Conservation (phyloP, 30 jellyfish, hydroid and myxozoan species). For the Turritopsis rubra region DNA sequence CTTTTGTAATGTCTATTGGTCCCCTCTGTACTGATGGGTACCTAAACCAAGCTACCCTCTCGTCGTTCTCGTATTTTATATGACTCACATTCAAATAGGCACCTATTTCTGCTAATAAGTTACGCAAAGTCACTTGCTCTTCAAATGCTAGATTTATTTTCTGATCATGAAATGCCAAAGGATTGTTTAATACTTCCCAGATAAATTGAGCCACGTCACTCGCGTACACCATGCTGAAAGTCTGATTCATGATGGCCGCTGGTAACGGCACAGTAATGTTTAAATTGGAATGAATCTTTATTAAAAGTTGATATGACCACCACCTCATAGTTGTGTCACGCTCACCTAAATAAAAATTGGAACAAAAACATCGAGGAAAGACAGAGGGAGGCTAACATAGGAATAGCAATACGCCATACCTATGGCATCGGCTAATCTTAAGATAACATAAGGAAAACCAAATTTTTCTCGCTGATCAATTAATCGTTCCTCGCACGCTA, state of each 20-base stretch:
- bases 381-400: too few relatives aligned
- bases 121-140: constrained; percentile 50
- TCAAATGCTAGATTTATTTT: constrained; percentile 62
- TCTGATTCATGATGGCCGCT: constrained; percentile 34
- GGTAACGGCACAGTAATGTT: constrained; percentile 76
- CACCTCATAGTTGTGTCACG: constrained; percentile 84
- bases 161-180: constrained; percentile 36
- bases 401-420: too few relatives aligned
- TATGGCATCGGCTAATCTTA: constrained; percentile 85
- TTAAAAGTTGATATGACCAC: constrained; percentile 82
- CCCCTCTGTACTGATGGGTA: constrained; percentile 72
- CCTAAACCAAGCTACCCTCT: constrained; percentile 72
- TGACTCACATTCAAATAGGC: constrained; percentile 28
- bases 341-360: constrained; percentile 39
- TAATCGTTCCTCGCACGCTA: constrained; percentile 79
- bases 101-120: constrained; percentile 30
- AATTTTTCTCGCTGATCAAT: constrained; percentile 57
- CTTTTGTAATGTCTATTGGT: constrained; percentile 60
- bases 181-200: constrained; percentile 19
- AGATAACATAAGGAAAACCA: constrained; percentile 86
- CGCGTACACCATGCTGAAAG: constrained; percentile 81
- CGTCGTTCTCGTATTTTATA: constrained; percentile 35
- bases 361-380: neutral
- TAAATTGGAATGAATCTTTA: constrained; percentile 57
- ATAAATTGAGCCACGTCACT: constrained; percentile 70